A percentile compares a stretch with the other conserved stretches of the same genome.
phyloP scores from a whole-genome alignment of 2,888 invertebrate species.

The Pristionchus fissidentatus region DNA sequence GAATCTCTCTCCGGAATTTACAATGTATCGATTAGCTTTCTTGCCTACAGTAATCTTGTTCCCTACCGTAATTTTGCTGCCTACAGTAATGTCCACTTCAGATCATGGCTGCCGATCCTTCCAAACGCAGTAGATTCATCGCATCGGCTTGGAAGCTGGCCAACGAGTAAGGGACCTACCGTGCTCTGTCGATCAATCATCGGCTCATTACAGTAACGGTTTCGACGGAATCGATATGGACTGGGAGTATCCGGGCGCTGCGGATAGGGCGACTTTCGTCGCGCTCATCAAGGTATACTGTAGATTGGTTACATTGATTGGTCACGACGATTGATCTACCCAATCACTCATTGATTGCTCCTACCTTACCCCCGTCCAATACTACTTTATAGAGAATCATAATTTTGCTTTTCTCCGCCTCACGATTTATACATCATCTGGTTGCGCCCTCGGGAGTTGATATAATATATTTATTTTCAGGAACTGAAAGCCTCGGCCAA shows the following conservation, averaged over 20 bases:
- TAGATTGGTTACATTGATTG: background rate
- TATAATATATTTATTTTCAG: background rate
- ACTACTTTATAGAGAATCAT: too few species aligned
- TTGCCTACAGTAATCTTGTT: background rate
- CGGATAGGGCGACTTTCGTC: conserved; percentile 35
- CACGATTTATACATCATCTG: too few species aligned
- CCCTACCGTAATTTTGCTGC: background rate
- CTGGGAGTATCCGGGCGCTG: conserved; percentile 36
- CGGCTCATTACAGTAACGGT: background rate
- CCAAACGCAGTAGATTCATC: conserved; percentile 13
- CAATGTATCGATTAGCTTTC: background rate
- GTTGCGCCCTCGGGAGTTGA: background rate
- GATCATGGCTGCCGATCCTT: conserved; percentile 32
- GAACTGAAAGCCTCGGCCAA: background rate
- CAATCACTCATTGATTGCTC: background rate
- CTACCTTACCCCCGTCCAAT: background rate
- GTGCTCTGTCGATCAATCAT: background rate
- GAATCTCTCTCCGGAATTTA: conserved; percentile 22
- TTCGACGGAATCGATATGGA: conserved; percentile 48
- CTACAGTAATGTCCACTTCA: background rate
- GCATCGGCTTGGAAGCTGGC: conserved; percentile 42
- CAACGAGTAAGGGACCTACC: conserved; percentile 16
- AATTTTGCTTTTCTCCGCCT: too few species aligned
- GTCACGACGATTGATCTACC: background rate
- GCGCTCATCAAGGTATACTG: conserved; percentile 20